Base-by-base conservation (phyloP, 2,113 vertebrate species). In the Atractosteus spatula region DNA sequence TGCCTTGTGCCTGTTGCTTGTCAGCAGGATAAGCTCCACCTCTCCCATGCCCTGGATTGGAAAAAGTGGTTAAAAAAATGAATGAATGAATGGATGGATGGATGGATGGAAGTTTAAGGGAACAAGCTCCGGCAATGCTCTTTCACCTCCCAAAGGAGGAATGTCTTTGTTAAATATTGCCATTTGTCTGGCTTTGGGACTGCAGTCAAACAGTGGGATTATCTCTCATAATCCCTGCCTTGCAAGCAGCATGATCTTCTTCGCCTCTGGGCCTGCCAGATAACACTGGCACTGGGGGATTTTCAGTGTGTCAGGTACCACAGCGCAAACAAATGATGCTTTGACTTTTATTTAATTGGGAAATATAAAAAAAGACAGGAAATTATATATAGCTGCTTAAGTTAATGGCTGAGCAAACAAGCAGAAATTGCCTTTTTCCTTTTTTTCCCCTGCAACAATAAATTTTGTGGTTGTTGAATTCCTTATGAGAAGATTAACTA, bases 161-260 rank as follows among this genome's bases (percentile, higher is more conserved):
- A 29, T 29, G 5, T 66, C 68, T 74, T 68, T 74, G 68, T 71
- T 51, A 62, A 65, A 55, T 42, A 64, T 59, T 61, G 44, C 67
- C 11, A 41, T 57, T 68, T 62, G 65, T 54, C 76, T 62, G 61
- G 59, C 3, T 10, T 55, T 62, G 73, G 14, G 73, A 64, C 64
- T 44, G 43, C 59, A n/a, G 71, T 74, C 69, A 78, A 66, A 74
- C 66, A 54, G 72, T 55, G 16, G 68, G 72, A 74, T 77, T 67
- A 77, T 63, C 51, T 11, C 8, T 8, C 12, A 71, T 74, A 71
- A 77, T 73, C 68, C 71, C 63, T 55, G 47, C 11, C 41, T 68
- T 56, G 66, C 65, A 62, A 8, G 54, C 64, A 68, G 55, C 68
- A 77, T 77, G 71, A 73, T 73, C 62, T 64, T 41, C 56, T 69